These are phyloP conservation scores for Eriocheir sinensis DNA, from an alignment of 1,140 invertebrate genomes.

Conservation along the genomic window DNA sequence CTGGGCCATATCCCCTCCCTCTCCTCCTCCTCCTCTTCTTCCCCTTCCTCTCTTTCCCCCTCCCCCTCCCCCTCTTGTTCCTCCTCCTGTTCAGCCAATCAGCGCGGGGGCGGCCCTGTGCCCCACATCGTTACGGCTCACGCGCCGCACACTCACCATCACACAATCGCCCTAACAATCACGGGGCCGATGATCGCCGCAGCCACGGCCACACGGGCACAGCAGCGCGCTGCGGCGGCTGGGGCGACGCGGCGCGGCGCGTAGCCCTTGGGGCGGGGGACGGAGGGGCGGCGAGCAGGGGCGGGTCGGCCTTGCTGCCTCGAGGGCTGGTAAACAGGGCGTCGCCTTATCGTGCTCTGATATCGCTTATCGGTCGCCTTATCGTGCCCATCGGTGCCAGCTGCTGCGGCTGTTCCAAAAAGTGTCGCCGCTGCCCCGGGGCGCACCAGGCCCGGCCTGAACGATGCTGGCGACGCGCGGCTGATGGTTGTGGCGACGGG, in stretches of 20 bases:
- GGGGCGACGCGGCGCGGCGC: not conserved
- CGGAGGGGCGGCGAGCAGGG: not conserved
- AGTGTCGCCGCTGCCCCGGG: not conserved
- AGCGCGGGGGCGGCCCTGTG: not conserved
- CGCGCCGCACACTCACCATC: slow-evolving; percentile 23
- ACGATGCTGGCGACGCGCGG: not conserved
- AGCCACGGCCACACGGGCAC: not conserved
- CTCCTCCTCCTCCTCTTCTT: not conserved
- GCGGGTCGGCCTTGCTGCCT: not conserved
- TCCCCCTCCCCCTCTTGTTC: too few species aligned
- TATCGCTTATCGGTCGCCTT: slow-evolving; percentile 65
- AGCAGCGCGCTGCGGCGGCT: not conserved
- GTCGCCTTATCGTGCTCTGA: slow-evolving; percentile 58
- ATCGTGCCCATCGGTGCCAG: slow-evolving; percentile 41
- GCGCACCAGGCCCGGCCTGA: not conserved
- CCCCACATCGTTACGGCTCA: slow-evolving; percentile 14
- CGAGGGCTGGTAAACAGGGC: slow-evolving; percentile 66
- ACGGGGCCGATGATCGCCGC: not conserved
- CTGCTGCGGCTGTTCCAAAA: slow-evolving; percentile 49
- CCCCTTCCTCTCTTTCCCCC: too few species aligned
- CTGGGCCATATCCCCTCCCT: not conserved
- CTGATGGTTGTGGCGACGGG: not conserved
- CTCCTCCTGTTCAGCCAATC: slow-evolving; percentile 42
- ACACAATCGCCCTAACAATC: slow-evolving; percentile 61
- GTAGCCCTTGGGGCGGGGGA: slow-evolving; percentile 8